Conservation (phyloP, 2,797 vertebrate species). For the Melopsittacus undulatus region DNA sequence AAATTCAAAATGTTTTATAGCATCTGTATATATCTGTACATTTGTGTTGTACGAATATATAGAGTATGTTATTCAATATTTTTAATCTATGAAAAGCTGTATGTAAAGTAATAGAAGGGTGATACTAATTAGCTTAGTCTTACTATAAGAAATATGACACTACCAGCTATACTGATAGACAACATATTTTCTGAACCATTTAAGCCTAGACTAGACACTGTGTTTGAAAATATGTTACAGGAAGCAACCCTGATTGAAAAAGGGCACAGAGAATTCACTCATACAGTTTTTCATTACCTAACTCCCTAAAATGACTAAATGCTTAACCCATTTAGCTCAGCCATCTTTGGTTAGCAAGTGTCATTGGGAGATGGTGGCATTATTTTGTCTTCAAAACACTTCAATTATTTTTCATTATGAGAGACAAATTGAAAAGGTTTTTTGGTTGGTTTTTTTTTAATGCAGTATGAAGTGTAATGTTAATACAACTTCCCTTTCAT, state of each 20-base stretch:
- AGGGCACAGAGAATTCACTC: background rate
- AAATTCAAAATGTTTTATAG: background rate
- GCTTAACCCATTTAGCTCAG: background rate
- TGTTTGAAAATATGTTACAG: background rate
- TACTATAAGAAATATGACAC: background rate
- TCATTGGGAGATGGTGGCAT: background rate
- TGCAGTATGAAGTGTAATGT: background rate
- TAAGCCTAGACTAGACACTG: background rate
- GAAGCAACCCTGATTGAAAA: background rate
- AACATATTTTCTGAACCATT: background rate
- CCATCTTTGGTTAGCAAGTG: background rate
- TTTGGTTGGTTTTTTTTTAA: background rate
- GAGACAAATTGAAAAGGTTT: background rate
- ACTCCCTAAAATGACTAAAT: background rate
- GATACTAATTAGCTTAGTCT: background rate
- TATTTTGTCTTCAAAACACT: background rate
- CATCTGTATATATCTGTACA: background rate
- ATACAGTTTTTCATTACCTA: background rate
- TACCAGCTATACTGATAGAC: background rate
- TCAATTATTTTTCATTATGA: background rate
- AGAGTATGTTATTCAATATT: background rate
- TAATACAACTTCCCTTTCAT: background rate
- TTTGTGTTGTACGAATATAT: background rate
- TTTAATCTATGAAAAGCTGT: background rate
- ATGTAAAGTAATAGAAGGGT: background rate